phyloP scores from a whole-genome alignment of 2,797 vertebrate species.

The Falco concolor region DNA sequence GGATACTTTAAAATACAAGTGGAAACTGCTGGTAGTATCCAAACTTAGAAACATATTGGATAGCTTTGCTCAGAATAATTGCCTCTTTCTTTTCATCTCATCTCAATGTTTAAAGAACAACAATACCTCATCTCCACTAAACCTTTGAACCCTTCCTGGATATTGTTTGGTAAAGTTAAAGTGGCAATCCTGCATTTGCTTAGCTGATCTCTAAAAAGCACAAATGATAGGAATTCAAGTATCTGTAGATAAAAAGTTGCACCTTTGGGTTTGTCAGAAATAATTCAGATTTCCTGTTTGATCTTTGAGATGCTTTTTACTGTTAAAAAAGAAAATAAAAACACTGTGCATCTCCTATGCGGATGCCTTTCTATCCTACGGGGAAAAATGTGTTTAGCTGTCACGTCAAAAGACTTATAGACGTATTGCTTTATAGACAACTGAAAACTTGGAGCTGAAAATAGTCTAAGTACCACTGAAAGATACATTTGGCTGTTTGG shows the following conservation, averaged over 20 bases:
- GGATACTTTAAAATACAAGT: constrained; percentile 1
- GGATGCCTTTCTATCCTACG: not conserved
- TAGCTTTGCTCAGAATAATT: constrained; percentile 48
- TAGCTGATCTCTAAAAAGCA: not conserved
- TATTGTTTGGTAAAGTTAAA: not conserved
- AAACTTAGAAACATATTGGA: constrained; percentile 49
- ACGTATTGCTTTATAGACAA: not conserved
- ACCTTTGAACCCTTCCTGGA: constrained; percentile 31
- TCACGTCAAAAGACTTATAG: not conserved
- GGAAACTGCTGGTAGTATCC: constrained; percentile 27
- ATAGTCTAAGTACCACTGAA: not conserved
- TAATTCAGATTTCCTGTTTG: not conserved
- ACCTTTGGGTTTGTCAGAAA: not conserved
- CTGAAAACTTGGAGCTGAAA: not conserved
- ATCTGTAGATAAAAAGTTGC: not conserved
- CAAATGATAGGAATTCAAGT: not conserved
- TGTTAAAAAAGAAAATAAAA: not conserved
- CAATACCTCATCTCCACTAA: constrained; percentile 43
- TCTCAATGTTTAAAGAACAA: constrained; percentile 44
- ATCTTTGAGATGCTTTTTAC: not conserved
- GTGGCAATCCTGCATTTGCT: not conserved
- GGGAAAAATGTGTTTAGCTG: not conserved
- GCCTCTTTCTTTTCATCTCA: constrained; percentile 56
- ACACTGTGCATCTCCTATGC: not conserved
- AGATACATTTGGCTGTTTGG: not conserved